Conservation (phyloP, 2,888 invertebrate species). For the Cyaniris semiargus region DNA sequence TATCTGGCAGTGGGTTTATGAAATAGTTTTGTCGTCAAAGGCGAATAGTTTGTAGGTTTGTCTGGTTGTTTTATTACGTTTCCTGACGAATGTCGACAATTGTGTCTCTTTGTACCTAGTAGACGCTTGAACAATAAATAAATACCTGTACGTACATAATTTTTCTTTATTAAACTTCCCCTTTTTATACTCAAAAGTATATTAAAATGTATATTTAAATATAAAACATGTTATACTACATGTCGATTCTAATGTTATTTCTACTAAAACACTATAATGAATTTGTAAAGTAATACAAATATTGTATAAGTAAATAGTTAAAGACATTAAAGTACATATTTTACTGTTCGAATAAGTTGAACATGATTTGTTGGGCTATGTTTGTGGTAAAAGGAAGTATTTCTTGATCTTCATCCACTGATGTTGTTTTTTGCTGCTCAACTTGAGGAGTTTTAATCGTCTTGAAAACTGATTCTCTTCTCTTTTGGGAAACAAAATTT, state of each 20-base stretch:
- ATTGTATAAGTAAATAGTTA: too few relatives aligned
- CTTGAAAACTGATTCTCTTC: conserved; percentile 46
- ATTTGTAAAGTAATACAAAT: too few relatives aligned
- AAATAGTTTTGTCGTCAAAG: conserved; percentile 51
- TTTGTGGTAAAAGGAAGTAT: conserved; percentile 43
- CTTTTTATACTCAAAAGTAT: background rate
- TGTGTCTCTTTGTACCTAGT: conserved; percentile 73
- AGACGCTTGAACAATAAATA: conserved; percentile 77
- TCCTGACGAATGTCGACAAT: conserved; percentile 59
- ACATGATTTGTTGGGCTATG: conserved; percentile 42
- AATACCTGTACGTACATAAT: conserved; percentile 76
- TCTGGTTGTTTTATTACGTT: conserved; percentile 66
- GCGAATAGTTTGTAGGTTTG: conserved; percentile 54
- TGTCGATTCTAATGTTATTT: too few relatives aligned
- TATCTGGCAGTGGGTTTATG: conserved; percentile 63
- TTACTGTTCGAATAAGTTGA: background rate
- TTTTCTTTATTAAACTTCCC: conserved; percentile 49
- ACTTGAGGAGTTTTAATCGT: conserved; percentile 56
- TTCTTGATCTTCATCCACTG: conserved; percentile 51
- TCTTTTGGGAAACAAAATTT: conserved; percentile 39
- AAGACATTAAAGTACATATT: background rate
- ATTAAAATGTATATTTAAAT: too few relatives aligned
- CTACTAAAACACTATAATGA: too few relatives aligned
- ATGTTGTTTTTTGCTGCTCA: conserved; percentile 54
- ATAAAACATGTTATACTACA: too few relatives aligned